A percentile compares a stretch with the other conserved stretches of the same genome.
phyloP scores from a whole-genome alignment of 2,888 invertebrate genomes.

The Eilema caniola region DNA sequence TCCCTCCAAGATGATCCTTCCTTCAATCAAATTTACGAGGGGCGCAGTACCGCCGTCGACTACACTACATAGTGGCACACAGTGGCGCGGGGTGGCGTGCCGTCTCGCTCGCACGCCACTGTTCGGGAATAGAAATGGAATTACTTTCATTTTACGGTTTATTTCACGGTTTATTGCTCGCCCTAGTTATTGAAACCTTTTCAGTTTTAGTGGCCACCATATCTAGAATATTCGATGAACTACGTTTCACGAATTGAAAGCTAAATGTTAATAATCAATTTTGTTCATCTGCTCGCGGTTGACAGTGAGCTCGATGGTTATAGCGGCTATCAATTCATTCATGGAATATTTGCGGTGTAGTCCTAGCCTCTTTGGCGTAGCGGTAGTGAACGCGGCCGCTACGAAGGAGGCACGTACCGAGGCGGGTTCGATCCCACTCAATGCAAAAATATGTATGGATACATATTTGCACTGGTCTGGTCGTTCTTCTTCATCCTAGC shows the following conservation, averaged over 20 bases:
- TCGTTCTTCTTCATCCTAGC: no score
- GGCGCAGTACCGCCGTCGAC: neutral
- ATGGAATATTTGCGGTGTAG: no score
- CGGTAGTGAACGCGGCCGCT: no score
- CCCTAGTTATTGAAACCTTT: constrained; percentile 12
- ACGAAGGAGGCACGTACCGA: no score
- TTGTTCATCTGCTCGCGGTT: neutral
- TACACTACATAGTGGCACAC: no score
- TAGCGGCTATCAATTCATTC: no score
- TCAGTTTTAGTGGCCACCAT: constrained; percentile 13
- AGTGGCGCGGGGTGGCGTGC: neutral
- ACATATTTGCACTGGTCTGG: no score
- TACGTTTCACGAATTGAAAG: neutral
- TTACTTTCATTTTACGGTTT: constrained; percentile 11
- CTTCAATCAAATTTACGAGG: constrained; percentile 9
- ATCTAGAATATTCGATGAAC: neutral
- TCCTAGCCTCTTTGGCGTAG: no score
- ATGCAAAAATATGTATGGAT: no score
- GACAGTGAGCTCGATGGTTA: neutral
- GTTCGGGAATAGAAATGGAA: constrained; percentile 4
- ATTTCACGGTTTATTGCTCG: constrained; percentile 7
- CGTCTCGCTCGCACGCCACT: neutral
- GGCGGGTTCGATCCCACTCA: no score
- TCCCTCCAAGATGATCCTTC: neutral
- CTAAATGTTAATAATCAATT: neutral